Percentiles rank a stretch among this genome's conserved stretches.
Conservation (phyloP, 2,113 vertebrate genomes). For the Willisornis vidua region DNA sequence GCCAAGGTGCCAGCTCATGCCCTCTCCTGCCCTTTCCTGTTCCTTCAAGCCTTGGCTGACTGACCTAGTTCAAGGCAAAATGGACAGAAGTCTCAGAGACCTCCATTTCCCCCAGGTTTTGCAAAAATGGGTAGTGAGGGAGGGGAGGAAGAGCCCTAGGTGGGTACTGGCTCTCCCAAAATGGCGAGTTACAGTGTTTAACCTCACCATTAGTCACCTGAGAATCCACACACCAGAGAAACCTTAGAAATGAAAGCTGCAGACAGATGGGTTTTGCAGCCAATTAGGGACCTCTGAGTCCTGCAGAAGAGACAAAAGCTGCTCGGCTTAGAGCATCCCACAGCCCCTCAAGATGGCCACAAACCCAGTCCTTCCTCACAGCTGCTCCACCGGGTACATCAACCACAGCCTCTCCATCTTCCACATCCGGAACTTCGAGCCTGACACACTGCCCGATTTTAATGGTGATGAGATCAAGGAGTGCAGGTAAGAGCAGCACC, state of each 20-base stretch:
- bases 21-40: not conserved
- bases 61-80: not conserved
- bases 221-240: not conserved
- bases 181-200: not conserved
- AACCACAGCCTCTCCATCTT: constrained; percentile 87
- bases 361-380: not conserved
- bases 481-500: constrained; percentile 82
- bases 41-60: not conserved
- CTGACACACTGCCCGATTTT: not conserved
- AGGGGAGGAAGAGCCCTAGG: not conserved
- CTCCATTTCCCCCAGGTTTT: not conserved
- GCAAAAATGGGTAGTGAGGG: not conserved
- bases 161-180: not conserved
- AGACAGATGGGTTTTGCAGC: not conserved
- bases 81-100: not conserved
- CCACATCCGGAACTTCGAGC: constrained; percentile 71
- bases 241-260: not conserved
- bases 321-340: not conserved
- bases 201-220: not conserved
- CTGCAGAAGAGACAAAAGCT: not conserved
- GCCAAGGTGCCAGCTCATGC: not conserved
- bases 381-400: constrained; percentile 88
- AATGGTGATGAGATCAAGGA: constrained; percentile 40
- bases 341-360: accelerated
- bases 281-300: no score